Evolutionary conservation across 2,113 vertebrate species (phyloP).

Genomic region (Balaeniceps rex): DNA sequence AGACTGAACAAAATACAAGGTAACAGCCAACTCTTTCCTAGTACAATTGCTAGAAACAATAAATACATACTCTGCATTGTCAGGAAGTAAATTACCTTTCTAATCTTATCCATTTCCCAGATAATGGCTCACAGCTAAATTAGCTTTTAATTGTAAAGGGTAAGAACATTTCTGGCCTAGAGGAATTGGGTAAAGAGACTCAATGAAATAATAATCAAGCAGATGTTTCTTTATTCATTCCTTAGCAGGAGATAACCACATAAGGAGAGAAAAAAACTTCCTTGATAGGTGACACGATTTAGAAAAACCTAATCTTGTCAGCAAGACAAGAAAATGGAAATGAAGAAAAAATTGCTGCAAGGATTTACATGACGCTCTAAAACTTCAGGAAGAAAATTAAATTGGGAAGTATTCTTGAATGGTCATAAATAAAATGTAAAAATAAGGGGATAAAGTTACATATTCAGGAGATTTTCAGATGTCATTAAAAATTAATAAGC

Average conservation of each 20-base stretch:
- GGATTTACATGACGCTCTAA: background rate
- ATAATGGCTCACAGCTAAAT: background rate
- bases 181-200: background rate
- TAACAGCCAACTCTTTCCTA: background rate
- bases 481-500: background rate
- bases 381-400: background rate
- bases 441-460: background rate
- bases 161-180: constrained; percentile 7
- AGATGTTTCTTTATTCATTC: background rate
- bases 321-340: background rate
- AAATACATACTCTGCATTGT: background rate
- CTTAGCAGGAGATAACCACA: background rate
- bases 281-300: background rate
- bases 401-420: background rate
- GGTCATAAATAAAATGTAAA: background rate
- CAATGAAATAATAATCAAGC: background rate
- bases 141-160: background rate
- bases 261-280: background rate
- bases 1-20: background rate
- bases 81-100: background rate
- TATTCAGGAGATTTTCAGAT: background rate
- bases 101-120: background rate
- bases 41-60: background rate
- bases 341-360: background rate
- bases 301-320: background rate